A percentile compares a stretch with the other conserved stretches of the same genome.
Conservation (phyloP, 2,797 vertebrate species). For the Rhodeus uyekii region DNA sequence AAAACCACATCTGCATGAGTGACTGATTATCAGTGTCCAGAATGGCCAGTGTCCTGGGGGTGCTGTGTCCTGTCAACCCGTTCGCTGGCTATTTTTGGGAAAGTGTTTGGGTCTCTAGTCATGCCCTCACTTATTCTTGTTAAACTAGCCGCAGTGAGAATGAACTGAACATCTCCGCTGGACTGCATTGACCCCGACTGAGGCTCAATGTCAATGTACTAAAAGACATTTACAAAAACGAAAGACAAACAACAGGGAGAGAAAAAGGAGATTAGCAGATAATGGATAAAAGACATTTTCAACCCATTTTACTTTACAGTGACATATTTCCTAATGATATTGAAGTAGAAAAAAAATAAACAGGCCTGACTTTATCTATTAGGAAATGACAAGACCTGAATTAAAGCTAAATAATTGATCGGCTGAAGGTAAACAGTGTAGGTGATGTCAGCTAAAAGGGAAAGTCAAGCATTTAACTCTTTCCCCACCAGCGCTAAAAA, state of each 20-base stretch:
- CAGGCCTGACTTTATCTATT: not conserved
- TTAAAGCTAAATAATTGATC: not conserved
- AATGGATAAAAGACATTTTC: not conserved
- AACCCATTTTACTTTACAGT: not conserved
- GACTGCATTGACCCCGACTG: not conserved
- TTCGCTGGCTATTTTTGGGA: slow-evolving; percentile 13
- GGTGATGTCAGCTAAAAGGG: not conserved
- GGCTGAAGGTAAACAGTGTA: not conserved
- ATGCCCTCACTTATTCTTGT: slow-evolving; percentile 14
- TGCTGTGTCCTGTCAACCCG: not conserved
- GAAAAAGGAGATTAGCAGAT: not conserved
- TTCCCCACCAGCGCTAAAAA: no score
- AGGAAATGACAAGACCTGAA: not conserved
- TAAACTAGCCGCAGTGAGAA: slow-evolving; percentile 16
- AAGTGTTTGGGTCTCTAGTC: slow-evolving; percentile 18
- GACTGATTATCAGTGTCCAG: slow-evolving; percentile 19
- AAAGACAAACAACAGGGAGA: not conserved
- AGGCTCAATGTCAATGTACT: not conserved
- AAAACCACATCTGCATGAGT: not conserved
- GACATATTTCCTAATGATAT: not conserved
- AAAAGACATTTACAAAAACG: not conserved
- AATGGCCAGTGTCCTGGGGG: not conserved
- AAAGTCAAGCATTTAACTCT: no score
- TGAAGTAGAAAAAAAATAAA: not conserved
- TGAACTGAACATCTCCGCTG: slow-evolving; percentile 8